Percentiles rank a stretch among this genome's conserved stretches.
These are phyloP conservation scores for Oophaga pumilio DNA, from an alignment of 2,113 vertebrate species.

Conservation along the genomic window DNA sequence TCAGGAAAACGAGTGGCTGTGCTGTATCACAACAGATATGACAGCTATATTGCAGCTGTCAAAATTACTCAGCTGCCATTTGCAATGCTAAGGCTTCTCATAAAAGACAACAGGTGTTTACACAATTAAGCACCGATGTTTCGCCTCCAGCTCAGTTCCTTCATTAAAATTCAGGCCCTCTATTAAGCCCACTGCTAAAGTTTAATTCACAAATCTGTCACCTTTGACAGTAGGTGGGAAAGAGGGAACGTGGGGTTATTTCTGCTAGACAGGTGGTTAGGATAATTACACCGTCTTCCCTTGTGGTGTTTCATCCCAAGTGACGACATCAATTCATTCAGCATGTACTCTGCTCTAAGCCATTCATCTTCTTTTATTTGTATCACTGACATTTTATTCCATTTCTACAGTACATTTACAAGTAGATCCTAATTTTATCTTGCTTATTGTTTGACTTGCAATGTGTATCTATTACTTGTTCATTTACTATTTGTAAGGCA, in stretches of 20 bases:
- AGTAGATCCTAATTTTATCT: neutral
- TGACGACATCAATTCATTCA: neutral
- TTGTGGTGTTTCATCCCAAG: conserved; percentile 21
- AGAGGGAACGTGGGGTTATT: conserved; percentile 21
- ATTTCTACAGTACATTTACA: neutral
- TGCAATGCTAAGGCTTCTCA: conserved; percentile 7
- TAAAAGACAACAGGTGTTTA: conserved; percentile 56
- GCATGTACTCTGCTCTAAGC: neutral
- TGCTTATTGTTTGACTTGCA: neutral
- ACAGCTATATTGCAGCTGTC: conserved; percentile 52
- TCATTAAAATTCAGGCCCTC: conserved; percentile 48
- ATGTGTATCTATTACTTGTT: neutral
- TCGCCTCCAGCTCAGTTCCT: conserved; percentile 44
- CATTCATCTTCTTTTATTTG: conserved; percentile 37
- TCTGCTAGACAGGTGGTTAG: conserved; percentile 39
- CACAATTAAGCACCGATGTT: conserved; percentile 42
- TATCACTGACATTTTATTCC: neutral
- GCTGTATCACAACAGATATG: conserved; percentile 31
- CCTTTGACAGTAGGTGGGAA: conserved; percentile 27
- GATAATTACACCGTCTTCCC: conserved; percentile 47
- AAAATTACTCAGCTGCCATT: conserved; percentile 40
- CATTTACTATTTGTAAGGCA: neutral
- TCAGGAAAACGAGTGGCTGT: neutral
- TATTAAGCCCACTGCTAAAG: conserved; percentile 34
- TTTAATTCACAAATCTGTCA: conserved; percentile 51